Evolutionary conservation across 1,140 invertebrate species (phyloP).

Genomic region (Drepana arcuata): DNA sequence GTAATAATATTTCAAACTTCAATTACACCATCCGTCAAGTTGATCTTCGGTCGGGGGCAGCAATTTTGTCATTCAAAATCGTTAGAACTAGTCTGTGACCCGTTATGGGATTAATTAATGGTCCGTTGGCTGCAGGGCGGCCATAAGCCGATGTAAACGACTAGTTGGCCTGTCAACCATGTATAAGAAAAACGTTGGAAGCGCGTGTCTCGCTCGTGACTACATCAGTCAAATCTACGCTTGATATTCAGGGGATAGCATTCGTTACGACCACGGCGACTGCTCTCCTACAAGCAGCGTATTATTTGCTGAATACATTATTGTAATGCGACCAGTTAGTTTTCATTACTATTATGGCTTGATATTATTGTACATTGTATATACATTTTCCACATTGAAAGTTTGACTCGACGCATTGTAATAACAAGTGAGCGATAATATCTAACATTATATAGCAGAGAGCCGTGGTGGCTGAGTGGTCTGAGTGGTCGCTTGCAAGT

Average conservation of each 20-base stretch:
- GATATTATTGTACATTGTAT: too few species aligned
- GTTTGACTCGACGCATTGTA: too few species aligned
- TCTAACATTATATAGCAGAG: too few species aligned
- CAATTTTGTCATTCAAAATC: constrained; percentile 56
- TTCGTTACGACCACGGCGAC: constrained; percentile 32
- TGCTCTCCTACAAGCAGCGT: constrained; percentile 15
- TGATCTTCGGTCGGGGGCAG: constrained; percentile 19
- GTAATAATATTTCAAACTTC: constrained; percentile 37
- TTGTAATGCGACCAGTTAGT: constrained; percentile 11
- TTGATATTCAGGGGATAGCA: constrained; percentile 36
- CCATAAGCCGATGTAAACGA: constrained; percentile 39
- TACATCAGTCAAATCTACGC: constrained; percentile 44
- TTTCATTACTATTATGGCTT: too few species aligned
- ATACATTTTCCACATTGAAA: too few species aligned
- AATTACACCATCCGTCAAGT: constrained; percentile 40
- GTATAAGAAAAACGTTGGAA: constrained; percentile 30
- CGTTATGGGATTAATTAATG: constrained; percentile 43
- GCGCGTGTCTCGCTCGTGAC: constrained; percentile 34
- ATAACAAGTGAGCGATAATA: too few species aligned
- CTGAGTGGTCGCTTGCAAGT: too few species aligned
- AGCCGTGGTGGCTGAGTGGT: too few species aligned
- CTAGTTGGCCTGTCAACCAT: constrained; percentile 13
- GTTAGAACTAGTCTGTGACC: constrained; percentile 23
- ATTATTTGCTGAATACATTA: constrained; percentile 21
- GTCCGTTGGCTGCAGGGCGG: constrained; percentile 10